Percentiles rank a stretch among this genome's conserved stretches.
phyloP scores from a whole-genome alignment of 2,888 invertebrate genomes.

The Torymus tubicola region DNA sequence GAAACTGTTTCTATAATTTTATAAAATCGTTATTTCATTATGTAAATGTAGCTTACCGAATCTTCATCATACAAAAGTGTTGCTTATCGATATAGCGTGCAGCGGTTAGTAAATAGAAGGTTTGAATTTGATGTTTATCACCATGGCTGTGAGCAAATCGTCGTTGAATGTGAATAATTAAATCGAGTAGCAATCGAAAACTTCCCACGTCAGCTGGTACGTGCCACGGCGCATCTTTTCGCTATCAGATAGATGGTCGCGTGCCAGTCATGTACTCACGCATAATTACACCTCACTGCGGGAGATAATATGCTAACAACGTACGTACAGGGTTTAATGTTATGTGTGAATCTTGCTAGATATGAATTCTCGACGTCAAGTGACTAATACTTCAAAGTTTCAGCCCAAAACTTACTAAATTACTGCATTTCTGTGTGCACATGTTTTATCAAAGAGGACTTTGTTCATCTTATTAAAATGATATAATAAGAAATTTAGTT shows the following conservation, averaged over 20 bases:
- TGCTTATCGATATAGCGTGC: conserved; percentile 13
- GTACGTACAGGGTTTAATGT: conserved; percentile 64
- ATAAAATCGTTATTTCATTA: no score
- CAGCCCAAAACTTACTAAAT: conserved; percentile 1
- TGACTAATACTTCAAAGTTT: conserved; percentile 35
- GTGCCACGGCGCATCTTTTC: conserved; percentile 46
- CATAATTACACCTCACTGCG: conserved; percentile 64
- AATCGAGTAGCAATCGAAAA: conserved; percentile 59
- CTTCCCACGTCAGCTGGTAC: conserved; percentile 62
- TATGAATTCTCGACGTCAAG: conserved; percentile 64
- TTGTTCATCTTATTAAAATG: no score
- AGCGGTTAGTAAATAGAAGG: conserved; percentile 40
- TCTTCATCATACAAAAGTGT: neutral
- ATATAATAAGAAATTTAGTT: no score
- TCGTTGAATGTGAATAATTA: conserved; percentile 43
- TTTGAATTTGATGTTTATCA: conserved; percentile 25
- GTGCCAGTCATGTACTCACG: conserved; percentile 63
- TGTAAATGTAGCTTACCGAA: no score
- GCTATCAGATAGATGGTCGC: conserved; percentile 67
- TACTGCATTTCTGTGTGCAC: neutral
- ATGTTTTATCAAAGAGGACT: no score
- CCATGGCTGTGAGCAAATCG: conserved; percentile 44
- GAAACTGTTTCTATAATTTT: no score
- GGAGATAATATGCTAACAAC: conserved; percentile 73
- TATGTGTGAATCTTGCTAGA: conserved; percentile 68